These are phyloP conservation scores for Himalopsyche phryganea DNA, from an alignment of 1,140 invertebrate species.

Conservation along the genomic window DNA sequence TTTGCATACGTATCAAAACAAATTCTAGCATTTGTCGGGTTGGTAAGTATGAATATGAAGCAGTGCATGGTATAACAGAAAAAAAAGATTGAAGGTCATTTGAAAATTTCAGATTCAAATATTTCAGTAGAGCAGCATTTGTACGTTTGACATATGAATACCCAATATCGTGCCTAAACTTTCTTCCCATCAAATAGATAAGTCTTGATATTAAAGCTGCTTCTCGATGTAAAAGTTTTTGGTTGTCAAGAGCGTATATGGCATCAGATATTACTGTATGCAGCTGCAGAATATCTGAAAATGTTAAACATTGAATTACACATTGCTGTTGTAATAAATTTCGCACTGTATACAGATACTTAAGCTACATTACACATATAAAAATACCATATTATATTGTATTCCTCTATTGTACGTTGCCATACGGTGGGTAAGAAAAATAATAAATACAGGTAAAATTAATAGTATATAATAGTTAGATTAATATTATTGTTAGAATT, in stretches of 20 bases:
- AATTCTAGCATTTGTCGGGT: slow-evolving; percentile 58
- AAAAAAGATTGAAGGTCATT: slow-evolving; percentile 46
- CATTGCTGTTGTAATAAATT: background rate
- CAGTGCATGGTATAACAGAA: slow-evolving; percentile 36
- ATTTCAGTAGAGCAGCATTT: slow-evolving; percentile 54
- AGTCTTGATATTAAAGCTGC: slow-evolving; percentile 55
- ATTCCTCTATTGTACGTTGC: too few species aligned
- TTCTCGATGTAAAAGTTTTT: slow-evolving; percentile 53
- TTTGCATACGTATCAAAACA: slow-evolving; percentile 53
- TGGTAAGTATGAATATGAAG: slow-evolving; percentile 44
- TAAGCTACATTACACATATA: background rate
- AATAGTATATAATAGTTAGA: background rate
- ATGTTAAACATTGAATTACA: background rate
- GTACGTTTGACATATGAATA: slow-evolving; percentile 56
- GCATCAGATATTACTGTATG: slow-evolving; percentile 39
- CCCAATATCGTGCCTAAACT: slow-evolving; percentile 59
- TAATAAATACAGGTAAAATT: background rate
- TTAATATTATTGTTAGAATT: too few species aligned
- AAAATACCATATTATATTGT: too few species aligned
- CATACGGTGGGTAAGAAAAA: too few species aligned
- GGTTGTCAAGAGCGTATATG: slow-evolving; percentile 46
- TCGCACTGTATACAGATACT: background rate
- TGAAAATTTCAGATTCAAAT: slow-evolving; percentile 49
- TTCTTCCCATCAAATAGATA: slow-evolving; percentile 59
- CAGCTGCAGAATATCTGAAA: slow-evolving; percentile 42